phyloP scores from a whole-genome alignment of 2,113 vertebrate genomes.

The zebrafish (Danio rerio) region DNA sequence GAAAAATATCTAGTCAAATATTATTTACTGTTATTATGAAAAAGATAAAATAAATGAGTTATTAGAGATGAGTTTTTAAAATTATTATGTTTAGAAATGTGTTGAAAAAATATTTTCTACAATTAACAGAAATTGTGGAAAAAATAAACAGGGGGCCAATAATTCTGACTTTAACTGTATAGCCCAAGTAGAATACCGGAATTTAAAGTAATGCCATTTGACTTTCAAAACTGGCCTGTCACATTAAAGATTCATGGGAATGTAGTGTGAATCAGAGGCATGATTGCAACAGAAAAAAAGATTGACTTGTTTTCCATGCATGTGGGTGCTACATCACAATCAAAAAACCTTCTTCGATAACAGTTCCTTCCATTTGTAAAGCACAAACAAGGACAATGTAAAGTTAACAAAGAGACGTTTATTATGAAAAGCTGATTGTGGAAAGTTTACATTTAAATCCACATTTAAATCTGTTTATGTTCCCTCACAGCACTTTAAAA shows the following conservation, averaged over 20 bases:
- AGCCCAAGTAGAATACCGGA: slow-evolving; percentile 4
- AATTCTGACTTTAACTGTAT: too few species aligned
- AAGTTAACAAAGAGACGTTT: not conserved
- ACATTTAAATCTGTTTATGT: not conserved
- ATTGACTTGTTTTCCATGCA: not conserved
- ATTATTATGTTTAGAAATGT: too few species aligned
- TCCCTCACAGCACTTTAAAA: not conserved
- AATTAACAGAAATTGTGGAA: too few species aligned
- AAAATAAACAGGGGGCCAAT: too few species aligned
- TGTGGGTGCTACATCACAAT: slow-evolving; percentile 26
- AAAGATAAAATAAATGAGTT: too few species aligned
- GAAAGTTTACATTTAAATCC: not conserved
- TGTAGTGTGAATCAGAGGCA: slow-evolving; percentile 3
- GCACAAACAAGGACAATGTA: not conserved
- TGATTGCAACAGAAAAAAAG: slow-evolving; percentile 5
- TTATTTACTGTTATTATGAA: too few species aligned
- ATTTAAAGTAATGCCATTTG: slow-evolving; percentile 6
- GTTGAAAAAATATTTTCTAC: too few species aligned
- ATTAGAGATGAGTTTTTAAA: too few species aligned
- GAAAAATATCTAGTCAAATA: too few species aligned
- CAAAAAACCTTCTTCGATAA: not conserved
- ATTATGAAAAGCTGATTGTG: slow-evolving; percentile 1
- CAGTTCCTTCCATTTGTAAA: not conserved
- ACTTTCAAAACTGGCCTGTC: slow-evolving; percentile 33
- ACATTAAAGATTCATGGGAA: slow-evolving; percentile 28